A percentile compares a stretch with the other conserved stretches of the same genome.
Conservation (phyloP, 2,797 vertebrate genomes). For the Odontamblyopus rebecca region DNA sequence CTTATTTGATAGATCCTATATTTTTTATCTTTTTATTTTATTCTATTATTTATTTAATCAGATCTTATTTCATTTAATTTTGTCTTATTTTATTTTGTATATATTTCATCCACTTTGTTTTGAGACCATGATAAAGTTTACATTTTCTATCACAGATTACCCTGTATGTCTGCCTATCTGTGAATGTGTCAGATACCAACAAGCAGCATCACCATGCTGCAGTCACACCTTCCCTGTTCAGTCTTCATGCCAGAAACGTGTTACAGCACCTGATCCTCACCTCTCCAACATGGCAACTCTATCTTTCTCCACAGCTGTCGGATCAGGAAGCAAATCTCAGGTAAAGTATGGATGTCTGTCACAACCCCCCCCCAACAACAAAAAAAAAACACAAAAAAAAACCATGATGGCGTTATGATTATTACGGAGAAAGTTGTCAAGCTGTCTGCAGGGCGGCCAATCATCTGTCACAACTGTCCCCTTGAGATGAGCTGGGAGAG, state of each 20-base stretch:
- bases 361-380: too few species aligned
- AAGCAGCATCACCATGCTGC: slow-evolving; percentile 41
- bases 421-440: slow-evolving; percentile 27
- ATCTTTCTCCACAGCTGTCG: slow-evolving; percentile 23
- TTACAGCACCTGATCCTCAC: slow-evolving; percentile 29
- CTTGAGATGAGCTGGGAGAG: slow-evolving; percentile 42
- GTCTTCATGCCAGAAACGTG: slow-evolving; percentile 15
- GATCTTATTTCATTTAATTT: not conserved
- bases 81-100: not conserved
- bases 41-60: not conserved
- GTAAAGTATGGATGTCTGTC: slow-evolving; percentile 10
- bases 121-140: slow-evolving; percentile 44
- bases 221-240: slow-evolving; percentile 15
- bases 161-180: slow-evolving; percentile 23
- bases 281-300: slow-evolving; percentile 6
- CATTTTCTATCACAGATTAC: slow-evolving; percentile 46
- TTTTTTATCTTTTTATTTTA: too few species aligned
- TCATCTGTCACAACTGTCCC: slow-evolving; percentile 50
- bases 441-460: slow-evolving; percentile 34
- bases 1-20: too few species aligned
- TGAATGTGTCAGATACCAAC: slow-evolving; percentile 36
- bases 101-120: too few species aligned
- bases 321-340: slow-evolving; percentile 40
- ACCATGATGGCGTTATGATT: slow-evolving; percentile 8
- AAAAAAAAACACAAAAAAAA: not conserved